phyloP scores from a whole-genome alignment of 2,888 invertebrate species.

The Drosophila testacea region DNA sequence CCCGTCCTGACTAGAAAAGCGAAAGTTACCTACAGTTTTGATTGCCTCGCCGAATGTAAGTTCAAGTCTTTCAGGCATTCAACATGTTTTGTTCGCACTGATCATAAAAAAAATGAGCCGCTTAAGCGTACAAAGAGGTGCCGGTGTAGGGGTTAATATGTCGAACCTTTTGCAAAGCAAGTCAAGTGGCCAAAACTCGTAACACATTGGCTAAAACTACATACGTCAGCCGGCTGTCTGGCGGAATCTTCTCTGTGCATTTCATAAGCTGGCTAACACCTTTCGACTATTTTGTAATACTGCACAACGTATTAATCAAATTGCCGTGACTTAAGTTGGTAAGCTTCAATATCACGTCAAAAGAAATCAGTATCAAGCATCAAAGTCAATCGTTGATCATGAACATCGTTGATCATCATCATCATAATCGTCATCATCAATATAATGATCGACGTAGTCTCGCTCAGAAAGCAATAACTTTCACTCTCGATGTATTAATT shows the following conservation, averaged over 20 bases:
- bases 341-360: conserved; percentile 45
- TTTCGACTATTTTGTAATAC: conserved; percentile 73
- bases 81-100: conserved; percentile 40
- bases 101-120: conserved; percentile 53
- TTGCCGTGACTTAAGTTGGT: conserved; percentile 66
- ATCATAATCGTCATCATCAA: conserved; percentile 12
- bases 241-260: conserved; percentile 33
- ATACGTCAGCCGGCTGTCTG: conserved; percentile 12
- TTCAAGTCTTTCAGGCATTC: conserved; percentile 40
- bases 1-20: conserved; percentile 49
- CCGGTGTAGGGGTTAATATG: conserved; percentile 27
- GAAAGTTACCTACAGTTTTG: conserved; percentile 61
- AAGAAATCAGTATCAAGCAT: conserved; percentile 66
- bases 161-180: conserved; percentile 13
- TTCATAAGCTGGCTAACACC: conserved; percentile 62
- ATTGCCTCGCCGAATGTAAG: conserved; percentile 44
- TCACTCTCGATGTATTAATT: conserved; percentile 83
- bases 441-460: conserved; percentile 56
- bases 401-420: conserved; percentile 15
- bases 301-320: conserved; percentile 71
- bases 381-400: conserved; percentile 26
- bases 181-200: conserved; percentile 34
- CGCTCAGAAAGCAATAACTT: conserved; percentile 77
- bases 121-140: conserved; percentile 34
- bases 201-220: conserved; percentile 11